These are phyloP conservation scores for Acrocephalus arundinaceus DNA, from an alignment of 2,113 vertebrate genomes.

Conservation along the genomic window DNA sequence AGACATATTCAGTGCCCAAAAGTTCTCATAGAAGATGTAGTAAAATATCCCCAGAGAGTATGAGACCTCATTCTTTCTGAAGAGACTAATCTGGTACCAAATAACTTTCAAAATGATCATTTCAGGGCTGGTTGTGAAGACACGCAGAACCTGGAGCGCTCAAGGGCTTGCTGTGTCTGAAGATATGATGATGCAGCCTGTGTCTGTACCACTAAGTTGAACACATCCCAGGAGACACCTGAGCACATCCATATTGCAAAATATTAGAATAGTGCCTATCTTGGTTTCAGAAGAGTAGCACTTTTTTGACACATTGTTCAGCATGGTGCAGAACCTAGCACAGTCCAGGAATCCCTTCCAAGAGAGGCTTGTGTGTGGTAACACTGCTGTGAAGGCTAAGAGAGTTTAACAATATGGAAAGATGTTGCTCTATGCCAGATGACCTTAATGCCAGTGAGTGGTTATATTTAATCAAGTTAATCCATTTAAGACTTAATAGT, in stretches of 20 bases:
- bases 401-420: not conserved
- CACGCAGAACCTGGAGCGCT: fast-evolving
- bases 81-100: not conserved
- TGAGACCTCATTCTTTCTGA: not conserved
- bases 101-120: not conserved
- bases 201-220: not conserved
- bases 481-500: not conserved
- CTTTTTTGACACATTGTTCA: not conserved
- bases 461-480: not conserved
- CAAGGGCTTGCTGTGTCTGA: not conserved
- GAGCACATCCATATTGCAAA: not conserved
- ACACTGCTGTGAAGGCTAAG: not conserved
- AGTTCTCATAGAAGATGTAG: not conserved
- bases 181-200: not conserved
- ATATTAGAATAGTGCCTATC: not conserved
- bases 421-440: not conserved
- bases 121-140: not conserved
- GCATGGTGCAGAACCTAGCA: not conserved
- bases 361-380: not conserved
- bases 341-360: not conserved
- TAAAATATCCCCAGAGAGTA: not conserved
- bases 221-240: not conserved
- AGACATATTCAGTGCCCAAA: not conserved
- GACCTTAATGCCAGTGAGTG: not conserved
- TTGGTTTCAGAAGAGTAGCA: not conserved